phyloP scores from a whole-genome alignment of 2,797 vertebrate species.

The Scolopax bukidnonensis region DNA sequence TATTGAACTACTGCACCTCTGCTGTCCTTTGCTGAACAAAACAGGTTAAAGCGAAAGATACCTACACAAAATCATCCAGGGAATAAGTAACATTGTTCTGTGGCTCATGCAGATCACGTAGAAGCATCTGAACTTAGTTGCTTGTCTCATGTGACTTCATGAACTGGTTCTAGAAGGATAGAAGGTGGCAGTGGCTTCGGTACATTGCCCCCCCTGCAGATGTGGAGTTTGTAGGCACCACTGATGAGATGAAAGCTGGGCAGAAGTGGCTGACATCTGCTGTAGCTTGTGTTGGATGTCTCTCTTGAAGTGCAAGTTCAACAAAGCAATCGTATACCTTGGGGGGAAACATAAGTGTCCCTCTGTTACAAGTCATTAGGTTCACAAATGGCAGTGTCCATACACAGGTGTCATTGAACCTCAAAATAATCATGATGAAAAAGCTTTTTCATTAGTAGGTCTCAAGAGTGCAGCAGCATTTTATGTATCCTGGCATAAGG shows the following conservation, averaged over 20 bases:
- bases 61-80: background rate
- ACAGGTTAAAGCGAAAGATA: background rate
- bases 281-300: background rate
- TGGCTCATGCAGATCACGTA: background rate
- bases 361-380: background rate
- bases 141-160: background rate
- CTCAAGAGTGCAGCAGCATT: background rate
- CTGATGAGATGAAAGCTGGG: background rate
- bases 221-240: background rate
- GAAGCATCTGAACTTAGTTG: background rate
- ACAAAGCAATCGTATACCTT: accelerated
- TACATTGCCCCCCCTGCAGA: background rate
- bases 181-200: background rate
- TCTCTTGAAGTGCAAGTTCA: background rate
- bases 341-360: accelerated
- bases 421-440: background rate
- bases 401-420: background rate
- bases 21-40: background rate
- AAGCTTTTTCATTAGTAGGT: background rate
- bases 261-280: background rate
- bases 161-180: background rate
- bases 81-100: background rate
- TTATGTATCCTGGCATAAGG: background rate
- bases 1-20: background rate
- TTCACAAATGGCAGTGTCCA: background rate